Evolutionary conservation across 2,888 invertebrate genomes (phyloP).

Genomic region (Scrobipalpa atriplicella): DNA sequence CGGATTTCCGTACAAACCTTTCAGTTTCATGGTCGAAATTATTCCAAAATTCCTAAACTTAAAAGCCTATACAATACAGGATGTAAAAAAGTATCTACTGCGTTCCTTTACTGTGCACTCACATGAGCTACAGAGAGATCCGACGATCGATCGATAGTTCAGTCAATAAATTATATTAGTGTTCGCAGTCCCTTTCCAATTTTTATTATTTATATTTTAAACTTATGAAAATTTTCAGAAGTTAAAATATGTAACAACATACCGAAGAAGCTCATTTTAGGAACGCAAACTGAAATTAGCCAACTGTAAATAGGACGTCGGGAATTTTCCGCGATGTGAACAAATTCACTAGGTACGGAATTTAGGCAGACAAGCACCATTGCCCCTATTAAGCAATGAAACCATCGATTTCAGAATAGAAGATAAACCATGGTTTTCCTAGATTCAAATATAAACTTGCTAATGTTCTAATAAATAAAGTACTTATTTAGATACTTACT

Average conservation of each 20-base stretch:
- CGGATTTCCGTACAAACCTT: constrained; percentile 31
- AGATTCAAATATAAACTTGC: neutral
- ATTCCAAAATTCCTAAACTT: neutral
- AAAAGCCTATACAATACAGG: no score
- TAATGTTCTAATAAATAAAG: no score
- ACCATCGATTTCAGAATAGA: constrained; percentile 30
- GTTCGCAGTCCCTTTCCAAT: no score
- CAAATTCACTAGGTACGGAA: neutral
- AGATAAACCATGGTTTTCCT: neutral
- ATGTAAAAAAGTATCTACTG: no score
- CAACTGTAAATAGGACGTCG: constrained; percentile 2
- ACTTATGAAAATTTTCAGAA: neutral
- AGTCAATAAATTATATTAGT: no score
- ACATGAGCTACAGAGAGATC: no score
- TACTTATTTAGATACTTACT: no score
- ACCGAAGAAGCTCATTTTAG: neutral
- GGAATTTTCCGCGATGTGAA: constrained; percentile 18
- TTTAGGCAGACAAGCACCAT: constrained; percentile 27
- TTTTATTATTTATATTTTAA: neutral
- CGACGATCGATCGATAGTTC: no score
- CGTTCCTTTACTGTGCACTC: no score
- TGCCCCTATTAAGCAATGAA: constrained; percentile 59
- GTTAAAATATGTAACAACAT: neutral
- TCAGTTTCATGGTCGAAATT: neutral
- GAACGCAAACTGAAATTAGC: neutral